Conservation (phyloP, 2,113 vertebrate genomes). For the Campylomormyrus tamandua region DNA sequence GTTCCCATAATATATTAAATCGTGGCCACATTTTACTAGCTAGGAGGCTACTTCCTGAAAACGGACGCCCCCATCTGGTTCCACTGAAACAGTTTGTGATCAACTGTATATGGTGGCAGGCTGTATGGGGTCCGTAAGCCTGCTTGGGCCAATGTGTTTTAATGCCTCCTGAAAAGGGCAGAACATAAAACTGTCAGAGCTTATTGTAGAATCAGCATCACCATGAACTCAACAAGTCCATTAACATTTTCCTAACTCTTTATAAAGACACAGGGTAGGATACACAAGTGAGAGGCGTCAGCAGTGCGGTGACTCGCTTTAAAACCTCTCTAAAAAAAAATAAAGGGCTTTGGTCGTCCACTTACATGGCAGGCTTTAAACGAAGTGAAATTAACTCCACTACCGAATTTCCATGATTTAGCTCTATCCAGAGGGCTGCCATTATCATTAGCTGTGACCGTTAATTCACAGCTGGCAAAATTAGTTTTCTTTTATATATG, state of each 20-base stretch:
- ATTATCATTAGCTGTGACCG: background rate
- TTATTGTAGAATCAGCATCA: background rate
- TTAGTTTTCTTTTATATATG: background rate
- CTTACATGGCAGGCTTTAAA: background rate
- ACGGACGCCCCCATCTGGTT: background rate
- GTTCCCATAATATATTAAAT: too few species aligned
- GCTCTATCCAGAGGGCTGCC: background rate
- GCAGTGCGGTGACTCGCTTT: background rate
- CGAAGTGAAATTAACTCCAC: background rate
- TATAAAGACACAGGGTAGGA: background rate
- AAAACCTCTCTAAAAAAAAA: background rate
- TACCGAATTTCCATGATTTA: background rate
- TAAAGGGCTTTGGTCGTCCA: background rate
- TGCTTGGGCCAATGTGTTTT: background rate
- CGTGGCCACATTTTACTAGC: background rate
- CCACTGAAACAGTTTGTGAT: background rate
- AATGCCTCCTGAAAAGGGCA: background rate
- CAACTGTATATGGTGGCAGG: background rate
- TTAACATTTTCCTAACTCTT: background rate
- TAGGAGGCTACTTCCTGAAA: background rate
- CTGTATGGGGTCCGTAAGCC: conserved; percentile 8
- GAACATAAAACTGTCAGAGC: background rate
- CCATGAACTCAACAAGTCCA: background rate
- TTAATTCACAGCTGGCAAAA: background rate
- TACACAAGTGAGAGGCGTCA: background rate